Evolutionary conservation across 2,113 vertebrate species (phyloP), one percentile per base, ranked within the genome.

Genomic region (Phalacrocorax aristotelis): DNA sequence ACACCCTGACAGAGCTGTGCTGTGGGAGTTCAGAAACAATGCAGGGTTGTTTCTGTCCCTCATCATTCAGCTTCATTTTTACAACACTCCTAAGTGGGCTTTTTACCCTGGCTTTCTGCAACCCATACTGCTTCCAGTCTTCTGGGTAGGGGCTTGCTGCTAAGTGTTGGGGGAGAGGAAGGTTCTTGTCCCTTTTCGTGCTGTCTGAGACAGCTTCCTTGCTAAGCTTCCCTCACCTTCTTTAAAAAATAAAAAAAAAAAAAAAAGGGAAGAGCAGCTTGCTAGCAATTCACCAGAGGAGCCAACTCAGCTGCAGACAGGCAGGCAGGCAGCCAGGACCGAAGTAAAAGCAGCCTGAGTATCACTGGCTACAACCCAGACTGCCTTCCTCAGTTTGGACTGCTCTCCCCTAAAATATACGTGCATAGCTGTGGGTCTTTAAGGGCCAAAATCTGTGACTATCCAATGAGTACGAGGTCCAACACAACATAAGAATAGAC

Each of bases 291-390:
- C 76, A 54, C 44, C 34, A 65, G 91, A 87, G 91, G 32, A 91
- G 84, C 90, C 40, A 93, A 30, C 74, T 93, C 90, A 78, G 87
- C 91, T 96, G 91, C 81, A 93, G 91, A 51, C 92, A 83, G 83
- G 74, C 89, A 94, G 91, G 49, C 77, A 87, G 87, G 36, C 92
- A 94, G 88, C 90, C 93, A 97, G 54, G 40, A 48, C 62, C 86
- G 78, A 88, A 94, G 87, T 92, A 92, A 93, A 95, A 96, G 61
- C 84, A 93, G 95, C 54, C 68, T 54, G 32, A 94, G 51, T 77
- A 80, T 88, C 82, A 20, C 42, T 95, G 90, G 92, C 92, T 93
- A 3, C 21, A 27, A 12, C 55, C 78, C 90, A 95, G 68, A 15
- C 46, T 60, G 71, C 58, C 75, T 92, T 92, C 90, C 82, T 76